A percentile compares a stretch with the other conserved stretches of the same genome.
Evolutionary conservation across 2,797 vertebrate species (phyloP).

Genomic region (Arnoldichthys spilopterus): DNA sequence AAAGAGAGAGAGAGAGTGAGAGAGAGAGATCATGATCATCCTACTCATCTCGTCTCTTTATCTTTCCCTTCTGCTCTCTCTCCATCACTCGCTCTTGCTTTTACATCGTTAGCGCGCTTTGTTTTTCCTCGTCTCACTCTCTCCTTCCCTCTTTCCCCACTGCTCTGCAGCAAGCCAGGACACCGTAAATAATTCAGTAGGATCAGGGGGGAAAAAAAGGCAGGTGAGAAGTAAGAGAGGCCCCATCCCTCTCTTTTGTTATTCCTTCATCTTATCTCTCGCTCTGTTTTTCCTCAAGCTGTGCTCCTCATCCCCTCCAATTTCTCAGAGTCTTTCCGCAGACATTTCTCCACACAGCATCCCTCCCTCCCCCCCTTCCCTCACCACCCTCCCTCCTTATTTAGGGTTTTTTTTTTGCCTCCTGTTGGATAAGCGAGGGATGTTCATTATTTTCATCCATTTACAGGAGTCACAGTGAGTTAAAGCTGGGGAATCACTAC

Average conservation of each 20-base stretch:
- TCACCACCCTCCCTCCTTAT: background rate
- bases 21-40: too few relatives aligned
- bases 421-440: background rate
- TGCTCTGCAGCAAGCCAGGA: slow-evolving; percentile 21
- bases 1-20: too few relatives aligned
- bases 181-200: slow-evolving; percentile 55
- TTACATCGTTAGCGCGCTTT: slow-evolving; percentile 10
- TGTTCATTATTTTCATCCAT: background rate
- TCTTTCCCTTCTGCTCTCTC: background rate
- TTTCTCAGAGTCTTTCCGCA: background rate
- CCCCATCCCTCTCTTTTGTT: background rate
- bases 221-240: slow-evolving; percentile 34
- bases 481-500: background rate
- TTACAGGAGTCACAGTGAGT: slow-evolving; percentile 1
- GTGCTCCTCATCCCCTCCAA: background rate
- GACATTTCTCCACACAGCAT: background rate
- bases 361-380: background rate
- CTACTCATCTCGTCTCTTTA: background rate
- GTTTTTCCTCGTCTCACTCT: slow-evolving; percentile 3
- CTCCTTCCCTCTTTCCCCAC: slow-evolving; percentile 4
- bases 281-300: background rate
- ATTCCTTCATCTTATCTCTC: slow-evolving; percentile 10
- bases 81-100: slow-evolving; percentile 22
- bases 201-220: slow-evolving; percentile 30
- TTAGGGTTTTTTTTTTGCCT: background rate